Conservation (phyloP, 2,888 invertebrate genomes). For the Heliconius charithonia region DNA sequence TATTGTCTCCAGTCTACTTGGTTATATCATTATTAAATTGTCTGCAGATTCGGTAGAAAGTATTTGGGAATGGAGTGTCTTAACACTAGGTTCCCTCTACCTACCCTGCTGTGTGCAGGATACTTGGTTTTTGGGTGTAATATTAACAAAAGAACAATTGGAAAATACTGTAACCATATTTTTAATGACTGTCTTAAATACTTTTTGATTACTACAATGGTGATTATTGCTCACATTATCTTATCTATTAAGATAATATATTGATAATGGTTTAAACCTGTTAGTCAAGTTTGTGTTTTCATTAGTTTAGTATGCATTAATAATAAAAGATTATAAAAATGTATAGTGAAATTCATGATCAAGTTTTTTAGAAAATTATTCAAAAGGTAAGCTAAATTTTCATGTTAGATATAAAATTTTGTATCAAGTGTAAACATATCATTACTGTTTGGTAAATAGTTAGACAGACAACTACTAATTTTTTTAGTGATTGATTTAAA, state of each 20-base stretch:
- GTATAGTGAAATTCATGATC: background rate
- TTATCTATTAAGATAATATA: conserved; percentile 69
- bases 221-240: conserved; percentile 73
- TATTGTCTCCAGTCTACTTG: background rate
- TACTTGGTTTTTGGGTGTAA: background rate
- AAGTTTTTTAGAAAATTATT: background rate
- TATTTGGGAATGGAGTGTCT: too few relatives aligned
- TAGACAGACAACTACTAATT: too few relatives aligned
- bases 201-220: conserved; percentile 71
- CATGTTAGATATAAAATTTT: background rate
- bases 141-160: background rate
- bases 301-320: background rate
- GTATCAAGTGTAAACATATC: background rate
- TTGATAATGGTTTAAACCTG: conserved; percentile 63
- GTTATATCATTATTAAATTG: background rate
- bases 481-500: too few relatives aligned
- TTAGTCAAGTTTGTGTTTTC: conserved; percentile 63
- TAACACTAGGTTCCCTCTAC: too few relatives aligned
- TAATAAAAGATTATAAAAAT: background rate
- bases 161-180: conserved; percentile 4
- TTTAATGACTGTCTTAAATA: conserved; percentile 54
- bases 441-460: background rate
- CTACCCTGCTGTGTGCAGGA: too few relatives aligned
- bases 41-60: too few relatives aligned
- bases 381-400: background rate